Conservation (phyloP, 2,113 vertebrate genomes). For the Pleuronectes platessa region DNA sequence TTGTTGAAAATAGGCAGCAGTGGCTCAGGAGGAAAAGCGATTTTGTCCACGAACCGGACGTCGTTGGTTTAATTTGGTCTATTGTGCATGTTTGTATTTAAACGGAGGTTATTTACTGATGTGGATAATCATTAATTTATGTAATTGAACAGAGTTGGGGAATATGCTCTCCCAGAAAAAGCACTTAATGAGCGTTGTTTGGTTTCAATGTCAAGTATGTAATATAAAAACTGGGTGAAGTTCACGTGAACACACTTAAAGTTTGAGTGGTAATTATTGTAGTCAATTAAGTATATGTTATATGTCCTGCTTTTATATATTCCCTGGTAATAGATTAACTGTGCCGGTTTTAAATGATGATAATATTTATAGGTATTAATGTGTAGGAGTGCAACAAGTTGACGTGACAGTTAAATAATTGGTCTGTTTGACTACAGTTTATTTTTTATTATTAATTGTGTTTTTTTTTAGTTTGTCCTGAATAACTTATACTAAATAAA, state of each 20-base stretch:
- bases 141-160: constrained; percentile 26
- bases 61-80: too few relatives aligned
- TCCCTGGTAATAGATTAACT: too few relatives aligned
- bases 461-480: too few relatives aligned
- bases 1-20: too few relatives aligned
- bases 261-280: background rate
- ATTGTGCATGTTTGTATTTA: constrained; percentile 9
- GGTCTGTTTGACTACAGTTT: too few relatives aligned
- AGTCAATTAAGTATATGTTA: background rate
- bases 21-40: too few relatives aligned
- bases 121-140: constrained; percentile 9
- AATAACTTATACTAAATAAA: too few relatives aligned
- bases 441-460: too few relatives aligned
- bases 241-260: constrained; percentile 8
- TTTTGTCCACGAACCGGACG: too few relatives aligned
- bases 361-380: too few relatives aligned
- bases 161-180: constrained; percentile 7
- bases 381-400: too few relatives aligned
- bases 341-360: too few relatives aligned
- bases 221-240: background rate
- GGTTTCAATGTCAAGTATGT: constrained; percentile 36
- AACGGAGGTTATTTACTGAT: background rate
- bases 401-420: background rate
- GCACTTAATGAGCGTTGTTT: constrained; percentile 21
- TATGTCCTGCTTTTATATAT: background rate